phyloP scores from a whole-genome alignment of 2,113 vertebrate species.

The Saimiri boliviensis region DNA sequence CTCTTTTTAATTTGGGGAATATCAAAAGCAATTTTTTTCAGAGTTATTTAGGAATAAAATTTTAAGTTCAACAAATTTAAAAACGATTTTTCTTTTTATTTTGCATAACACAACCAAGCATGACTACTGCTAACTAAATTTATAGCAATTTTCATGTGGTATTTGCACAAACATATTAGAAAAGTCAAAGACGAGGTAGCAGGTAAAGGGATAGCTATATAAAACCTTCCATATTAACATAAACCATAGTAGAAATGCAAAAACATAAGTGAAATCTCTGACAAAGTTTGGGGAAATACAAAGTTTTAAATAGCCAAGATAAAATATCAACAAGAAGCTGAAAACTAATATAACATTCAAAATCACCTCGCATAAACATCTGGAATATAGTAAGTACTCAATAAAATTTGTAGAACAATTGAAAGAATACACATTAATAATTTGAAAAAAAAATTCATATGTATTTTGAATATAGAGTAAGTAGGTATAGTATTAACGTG shows the following conservation, averaged over 20 bases:
- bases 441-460: background rate
- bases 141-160: background rate
- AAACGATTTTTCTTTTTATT: background rate
- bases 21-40: background rate
- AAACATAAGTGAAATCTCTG: background rate
- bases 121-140: background rate
- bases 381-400: background rate
- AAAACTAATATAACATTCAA: background rate
- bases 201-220: background rate
- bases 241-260: background rate
- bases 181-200: background rate
- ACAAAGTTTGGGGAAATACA: background rate
- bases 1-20: background rate
- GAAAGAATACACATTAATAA: background rate
- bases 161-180: background rate
- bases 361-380: background rate
- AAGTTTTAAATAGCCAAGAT: background rate
- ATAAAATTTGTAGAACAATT: background rate
- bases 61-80: background rate
- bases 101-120: background rate
- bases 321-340: background rate
- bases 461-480: conserved; percentile 19
- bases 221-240: background rate
- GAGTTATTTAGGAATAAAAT: background rate
- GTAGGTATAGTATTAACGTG: background rate